Base-by-base conservation (phyloP, 2,888 invertebrate genomes). In the Nowickia ferox region DNA sequence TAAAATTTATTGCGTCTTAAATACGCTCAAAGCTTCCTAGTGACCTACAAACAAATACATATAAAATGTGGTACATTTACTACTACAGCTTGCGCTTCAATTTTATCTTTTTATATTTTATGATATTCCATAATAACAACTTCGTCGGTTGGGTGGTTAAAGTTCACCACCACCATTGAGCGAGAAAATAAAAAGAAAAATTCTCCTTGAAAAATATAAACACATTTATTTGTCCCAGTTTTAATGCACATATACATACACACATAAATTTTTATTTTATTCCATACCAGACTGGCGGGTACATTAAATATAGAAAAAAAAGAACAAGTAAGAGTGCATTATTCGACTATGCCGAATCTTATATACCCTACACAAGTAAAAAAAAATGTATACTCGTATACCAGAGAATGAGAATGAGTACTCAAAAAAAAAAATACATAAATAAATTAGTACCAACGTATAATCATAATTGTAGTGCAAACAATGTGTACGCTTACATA, bases 221-320 rank as follows among this genome's bases (percentile, higher is more conserved):
- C 66, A 75, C 65, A 74, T 66, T 61, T 61, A 17, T 42, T 69
- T 86, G 86, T 79, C 76, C 83, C 51, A 86, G 53, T 79, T 86
- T 77, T 22, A 22, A 51, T 44, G 40, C 30, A 30, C 30, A 19
- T 68, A 76, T 71, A 13, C 53, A 44, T 51, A n/a, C 30, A 30
- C 0, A 30, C 0, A 30, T 30, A 30, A 30, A 46, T 38, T 46
- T 71, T 48, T 72, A 9, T 65, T 9, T 72, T 77, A 19, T 59
- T 59, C n/a, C 30, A 55, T 55, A 22, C 55, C 13, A 55, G 55
- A 55, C 22, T 22, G 17, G 11, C 38, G 38, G 38, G n/a, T 15
- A 59, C 17, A 17, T 9, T 42, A 61, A 61, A 42, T 42, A 42
- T 17, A 42, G 1, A 48, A 69, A 69, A 79, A 8, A 63, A 48